Percentiles rank a stretch among this genome's conserved stretches.
These are phyloP conservation scores for Clostera curtula DNA, from an alignment of 2,888 invertebrate species.

Conservation along the genomic window DNA sequence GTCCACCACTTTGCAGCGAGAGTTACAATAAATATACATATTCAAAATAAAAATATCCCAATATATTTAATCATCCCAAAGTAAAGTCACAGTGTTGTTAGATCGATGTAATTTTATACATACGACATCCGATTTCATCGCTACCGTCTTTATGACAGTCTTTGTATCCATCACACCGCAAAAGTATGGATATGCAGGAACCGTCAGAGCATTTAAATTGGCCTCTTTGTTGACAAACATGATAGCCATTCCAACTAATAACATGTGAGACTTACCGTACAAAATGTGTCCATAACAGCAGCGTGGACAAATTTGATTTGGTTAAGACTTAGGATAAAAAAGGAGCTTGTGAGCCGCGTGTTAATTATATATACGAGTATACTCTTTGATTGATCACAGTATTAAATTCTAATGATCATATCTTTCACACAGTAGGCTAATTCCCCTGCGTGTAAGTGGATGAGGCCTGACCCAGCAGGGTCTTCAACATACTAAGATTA, in stretches of 20 bases:
- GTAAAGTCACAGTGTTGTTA: conserved; percentile 15
- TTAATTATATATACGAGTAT: no score
- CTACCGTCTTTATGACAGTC: conserved; percentile 81
- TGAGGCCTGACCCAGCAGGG: no score
- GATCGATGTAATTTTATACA: conserved; percentile 40
- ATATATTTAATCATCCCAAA: no score
- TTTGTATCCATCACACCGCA: conserved; percentile 82
- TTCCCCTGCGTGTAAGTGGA: no score
- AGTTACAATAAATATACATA: no score
- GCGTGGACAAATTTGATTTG: conserved; percentile 35
- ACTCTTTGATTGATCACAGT: no score
- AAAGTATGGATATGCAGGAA: conserved; percentile 79
- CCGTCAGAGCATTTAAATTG: conserved; percentile 84
- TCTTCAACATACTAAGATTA: no score
- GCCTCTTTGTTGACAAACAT: conserved; percentile 63
- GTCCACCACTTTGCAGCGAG: no score
- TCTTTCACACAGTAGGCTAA: no score
- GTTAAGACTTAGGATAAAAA: neutral
- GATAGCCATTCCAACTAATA: conserved; percentile 47
- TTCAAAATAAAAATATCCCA: no score
- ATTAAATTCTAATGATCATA: no score
- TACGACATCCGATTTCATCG: conserved; percentile 79
- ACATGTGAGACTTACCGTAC: conserved; percentile 50
- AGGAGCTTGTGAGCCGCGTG: no score
- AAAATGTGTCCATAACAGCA: conserved; percentile 31